These are phyloP conservation scores for Alosa alosa DNA, from an alignment of 2,113 vertebrate species.

Conservation along the genomic window DNA sequence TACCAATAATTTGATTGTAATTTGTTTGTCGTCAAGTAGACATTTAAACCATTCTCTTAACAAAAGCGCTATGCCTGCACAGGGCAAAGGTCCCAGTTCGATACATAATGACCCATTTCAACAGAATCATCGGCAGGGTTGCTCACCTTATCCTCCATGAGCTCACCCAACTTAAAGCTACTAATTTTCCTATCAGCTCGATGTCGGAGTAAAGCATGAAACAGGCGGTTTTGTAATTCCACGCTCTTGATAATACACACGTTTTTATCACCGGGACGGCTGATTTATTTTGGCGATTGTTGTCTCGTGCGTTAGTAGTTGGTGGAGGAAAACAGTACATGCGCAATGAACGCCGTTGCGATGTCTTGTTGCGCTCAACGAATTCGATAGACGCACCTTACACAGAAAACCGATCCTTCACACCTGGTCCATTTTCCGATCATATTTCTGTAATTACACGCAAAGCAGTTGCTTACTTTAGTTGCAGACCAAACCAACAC, in stretches of 20 bases:
- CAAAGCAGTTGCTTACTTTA: not conserved
- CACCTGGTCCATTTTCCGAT: not conserved
- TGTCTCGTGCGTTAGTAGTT: slow-evolving; percentile 37
- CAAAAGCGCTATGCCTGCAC: not conserved
- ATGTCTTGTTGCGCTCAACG: not conserved
- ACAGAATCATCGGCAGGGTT: slow-evolving; percentile 30
- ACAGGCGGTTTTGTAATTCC: not conserved
- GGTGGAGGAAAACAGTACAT: slow-evolving; percentile 33
- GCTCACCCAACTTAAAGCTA: not conserved
- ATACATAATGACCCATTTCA: slow-evolving; percentile 34
- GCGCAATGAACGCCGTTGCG: slow-evolving; percentile 40
- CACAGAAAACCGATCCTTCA: not conserved
- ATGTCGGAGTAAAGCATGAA: not conserved
- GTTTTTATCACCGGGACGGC: slow-evolving; percentile 12
- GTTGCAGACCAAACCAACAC: slow-evolving; percentile 1
- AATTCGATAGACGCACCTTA: not conserved
- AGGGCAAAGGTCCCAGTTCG: slow-evolving; percentile 21
- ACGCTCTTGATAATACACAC: not conserved
- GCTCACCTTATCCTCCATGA: slow-evolving; percentile 35
- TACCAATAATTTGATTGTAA: not conserved
- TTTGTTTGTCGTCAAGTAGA: not conserved
- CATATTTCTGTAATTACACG: not conserved
- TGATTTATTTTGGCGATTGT: slow-evolving; percentile 37
- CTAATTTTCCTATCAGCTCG: not conserved
- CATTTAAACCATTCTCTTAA: not conserved